A percentile compares a stretch with the other conserved stretches of the same genome.
Conservation (phyloP, 92 coral and sea anemone species). For the Heteractis magnifica region DNA sequence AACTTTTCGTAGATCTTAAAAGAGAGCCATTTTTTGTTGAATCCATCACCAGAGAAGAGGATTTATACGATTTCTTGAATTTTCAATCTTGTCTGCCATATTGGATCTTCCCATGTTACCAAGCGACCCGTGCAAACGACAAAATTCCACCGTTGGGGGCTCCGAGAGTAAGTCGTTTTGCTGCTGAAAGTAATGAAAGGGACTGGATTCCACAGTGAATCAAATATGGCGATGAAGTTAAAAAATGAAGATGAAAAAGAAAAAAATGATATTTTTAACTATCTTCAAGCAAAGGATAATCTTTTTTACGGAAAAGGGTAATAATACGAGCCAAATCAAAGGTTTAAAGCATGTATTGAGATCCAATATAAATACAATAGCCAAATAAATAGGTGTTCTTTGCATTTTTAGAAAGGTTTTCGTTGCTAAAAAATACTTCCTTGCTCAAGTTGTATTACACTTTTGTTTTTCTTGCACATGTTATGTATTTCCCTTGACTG, state of each 20-base stretch:
- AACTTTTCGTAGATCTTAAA: not conserved
- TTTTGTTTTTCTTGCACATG: not conserved
- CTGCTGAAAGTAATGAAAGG: not conserved
- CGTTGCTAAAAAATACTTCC: not conserved
- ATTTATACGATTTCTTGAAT: not conserved
- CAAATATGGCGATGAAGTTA: not conserved
- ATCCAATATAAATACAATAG: not conserved
- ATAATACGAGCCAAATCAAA: not conserved
- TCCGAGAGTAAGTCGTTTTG: not conserved
- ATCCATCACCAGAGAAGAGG: not conserved
- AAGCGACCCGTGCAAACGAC: not conserved
- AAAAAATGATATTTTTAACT: no score
- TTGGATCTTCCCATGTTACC: not conserved
- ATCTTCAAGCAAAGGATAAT: not conserved
- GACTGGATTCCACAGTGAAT: not conserved
- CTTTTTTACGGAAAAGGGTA: not conserved
- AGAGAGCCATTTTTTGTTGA: not conserved
- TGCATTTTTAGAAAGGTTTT: not conserved
- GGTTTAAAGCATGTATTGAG: not conserved
- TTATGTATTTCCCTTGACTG: not conserved
- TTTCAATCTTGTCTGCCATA: not conserved
- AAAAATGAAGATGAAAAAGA: not conserved
- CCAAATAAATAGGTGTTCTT: not conserved
- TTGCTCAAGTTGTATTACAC: not conserved
- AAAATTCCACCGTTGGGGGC: not conserved